Percentiles rank a stretch among this genome's conserved stretches.
Evolutionary conservation across 2,888 invertebrate species (phyloP).

Genomic region (Cataglyphis rosenhaueri): DNA sequence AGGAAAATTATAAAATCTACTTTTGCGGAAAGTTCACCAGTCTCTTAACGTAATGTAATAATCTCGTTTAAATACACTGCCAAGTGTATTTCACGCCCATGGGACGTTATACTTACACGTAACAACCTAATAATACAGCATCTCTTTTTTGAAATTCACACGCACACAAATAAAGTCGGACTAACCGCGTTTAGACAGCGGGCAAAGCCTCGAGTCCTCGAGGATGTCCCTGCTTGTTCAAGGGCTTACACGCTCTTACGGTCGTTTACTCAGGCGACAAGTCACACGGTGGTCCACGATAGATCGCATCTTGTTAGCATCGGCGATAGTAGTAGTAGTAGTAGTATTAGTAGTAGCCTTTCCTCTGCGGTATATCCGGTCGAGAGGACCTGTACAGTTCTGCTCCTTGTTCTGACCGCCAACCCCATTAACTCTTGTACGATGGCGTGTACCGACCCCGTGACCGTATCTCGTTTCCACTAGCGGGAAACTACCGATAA

Average conservation of each 20-base stretch:
- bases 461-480: conserved; percentile 8
- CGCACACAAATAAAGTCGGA: not conserved
- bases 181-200: conserved; percentile 23
- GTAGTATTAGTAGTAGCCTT: conserved; percentile 25
- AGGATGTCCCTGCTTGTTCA: conserved; percentile 59
- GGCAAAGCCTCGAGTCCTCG: conserved; percentile 28
- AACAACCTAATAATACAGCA: not conserved
- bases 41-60: not conserved
- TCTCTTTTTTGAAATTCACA: not conserved
- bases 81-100: not conserved
- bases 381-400: conserved; percentile 33
- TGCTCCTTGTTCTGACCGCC: not conserved
- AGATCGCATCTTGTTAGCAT: conserved; percentile 8
- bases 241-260: conserved; percentile 62
- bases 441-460: conserved; percentile 14
- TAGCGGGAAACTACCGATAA: not conserved
- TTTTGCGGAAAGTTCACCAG: not conserved
- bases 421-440: conserved; percentile 32
- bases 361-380: conserved; percentile 31
- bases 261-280: conserved; percentile 65
- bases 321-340: not conserved
- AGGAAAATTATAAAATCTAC: not conserved
- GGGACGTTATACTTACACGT: not conserved
- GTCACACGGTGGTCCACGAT: conserved; percentile 15
- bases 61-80: not conserved